Conservation (phyloP, 2,113 vertebrate species). For the Corythornis cristatus region DNA sequence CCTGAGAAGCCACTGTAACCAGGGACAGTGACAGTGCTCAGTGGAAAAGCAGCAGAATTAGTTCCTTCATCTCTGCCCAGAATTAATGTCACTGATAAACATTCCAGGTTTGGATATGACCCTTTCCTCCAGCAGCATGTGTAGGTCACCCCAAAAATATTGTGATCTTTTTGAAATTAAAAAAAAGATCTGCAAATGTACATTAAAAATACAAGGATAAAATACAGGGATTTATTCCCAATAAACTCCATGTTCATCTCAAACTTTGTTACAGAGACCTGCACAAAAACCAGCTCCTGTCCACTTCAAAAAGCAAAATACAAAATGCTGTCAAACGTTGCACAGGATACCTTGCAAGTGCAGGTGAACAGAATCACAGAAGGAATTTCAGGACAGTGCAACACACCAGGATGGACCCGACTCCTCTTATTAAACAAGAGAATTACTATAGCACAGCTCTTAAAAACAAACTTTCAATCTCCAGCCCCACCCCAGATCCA, state of each 20-base stretch:
- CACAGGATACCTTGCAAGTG: neutral
- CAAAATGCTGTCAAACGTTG: neutral
- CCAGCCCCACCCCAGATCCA: neutral
- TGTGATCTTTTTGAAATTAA: neutral
- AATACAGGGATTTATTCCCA: neutral
- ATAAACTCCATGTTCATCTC: neutral
- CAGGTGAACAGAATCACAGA: accelerated
- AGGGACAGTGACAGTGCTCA: neutral
- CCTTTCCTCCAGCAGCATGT: neutral
- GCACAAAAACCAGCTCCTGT: neutral
- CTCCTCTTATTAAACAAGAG: neutral
- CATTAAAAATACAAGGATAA: neutral
- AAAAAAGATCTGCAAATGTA: neutral
- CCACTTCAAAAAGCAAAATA: neutral
- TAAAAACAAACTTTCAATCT: neutral
- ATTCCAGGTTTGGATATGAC: neutral
- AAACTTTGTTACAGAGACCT: neutral
- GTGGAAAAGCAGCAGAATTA: neutral
- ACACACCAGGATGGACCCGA: neutral
- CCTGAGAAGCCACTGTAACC: neutral
- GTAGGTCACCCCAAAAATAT: neutral
- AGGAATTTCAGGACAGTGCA: neutral
- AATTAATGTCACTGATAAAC: neutral
- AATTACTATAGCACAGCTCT: neutral
- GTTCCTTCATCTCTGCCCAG: neutral